Conservation (phyloP, 2,797 vertebrate species). For the Halcyon badia region DNA sequence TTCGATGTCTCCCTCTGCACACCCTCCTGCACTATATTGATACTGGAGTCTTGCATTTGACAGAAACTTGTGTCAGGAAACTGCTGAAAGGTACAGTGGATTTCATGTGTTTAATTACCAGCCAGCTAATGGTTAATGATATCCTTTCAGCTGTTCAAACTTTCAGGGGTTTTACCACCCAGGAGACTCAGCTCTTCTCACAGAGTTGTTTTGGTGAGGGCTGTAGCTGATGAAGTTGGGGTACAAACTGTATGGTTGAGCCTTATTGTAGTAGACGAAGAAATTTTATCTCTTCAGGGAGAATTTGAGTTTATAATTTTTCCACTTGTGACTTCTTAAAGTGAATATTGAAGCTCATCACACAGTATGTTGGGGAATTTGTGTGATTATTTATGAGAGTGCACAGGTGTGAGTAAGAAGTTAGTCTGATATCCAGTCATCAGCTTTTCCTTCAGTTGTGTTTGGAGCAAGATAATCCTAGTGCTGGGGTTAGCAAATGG, state of each 20-base stretch:
- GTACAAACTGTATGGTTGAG: not conserved
- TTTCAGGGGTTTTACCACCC: not conserved
- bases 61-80: conserved; percentile 86
- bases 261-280: not conserved
- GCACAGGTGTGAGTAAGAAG: not conserved
- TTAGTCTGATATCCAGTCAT: not conserved
- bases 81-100: conserved; percentile 87
- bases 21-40: conserved; percentile 91
- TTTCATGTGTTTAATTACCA: not conserved
- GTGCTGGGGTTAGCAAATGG: not conserved
- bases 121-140: not conserved
- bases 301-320: not conserved
- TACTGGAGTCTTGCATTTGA: conserved; percentile 86
- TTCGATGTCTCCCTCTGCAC: conserved; percentile 88
- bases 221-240: not conserved
- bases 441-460: not conserved
- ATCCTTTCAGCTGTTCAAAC: not conserved
- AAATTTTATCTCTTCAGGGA: not conserved
- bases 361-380: not conserved
- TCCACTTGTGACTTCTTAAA: not conserved
- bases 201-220: not conserved
- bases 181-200: not conserved
- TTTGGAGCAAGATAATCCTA: not conserved
- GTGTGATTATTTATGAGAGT: not conserved
- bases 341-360: not conserved